Evolutionary conservation across 2,888 invertebrate species (phyloP).

Genomic region (Loripinus fragilis): DNA sequence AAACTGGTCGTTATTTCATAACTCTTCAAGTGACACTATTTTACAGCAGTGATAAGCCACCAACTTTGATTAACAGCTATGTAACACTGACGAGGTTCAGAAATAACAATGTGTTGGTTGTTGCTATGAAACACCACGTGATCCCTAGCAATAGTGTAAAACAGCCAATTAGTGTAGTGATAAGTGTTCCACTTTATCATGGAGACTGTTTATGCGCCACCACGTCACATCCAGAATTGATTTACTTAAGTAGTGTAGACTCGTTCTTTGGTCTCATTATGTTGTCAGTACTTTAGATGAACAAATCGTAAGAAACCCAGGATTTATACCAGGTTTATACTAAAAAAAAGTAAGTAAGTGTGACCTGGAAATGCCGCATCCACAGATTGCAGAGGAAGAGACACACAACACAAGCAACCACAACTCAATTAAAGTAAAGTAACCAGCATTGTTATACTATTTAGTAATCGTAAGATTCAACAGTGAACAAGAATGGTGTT

Average conservation of each 20-base stretch:
- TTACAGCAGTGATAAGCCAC: background rate
- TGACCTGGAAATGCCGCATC: too few species aligned
- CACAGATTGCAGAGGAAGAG: too few species aligned
- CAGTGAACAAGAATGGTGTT: too few species aligned
- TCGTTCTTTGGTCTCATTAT: conserved; percentile 1
- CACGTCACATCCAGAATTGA: background rate
- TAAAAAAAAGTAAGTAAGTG: too few species aligned
- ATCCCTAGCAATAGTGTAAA: background rate
- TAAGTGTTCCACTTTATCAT: background rate
- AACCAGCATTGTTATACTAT: too few species aligned
- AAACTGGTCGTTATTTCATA: background rate
- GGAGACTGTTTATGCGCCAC: background rate
- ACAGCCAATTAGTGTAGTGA: background rate
- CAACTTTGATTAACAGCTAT: background rate
- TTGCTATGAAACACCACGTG: background rate
- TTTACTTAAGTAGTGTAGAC: background rate
- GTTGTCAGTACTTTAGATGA: too few species aligned
- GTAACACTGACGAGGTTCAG: background rate
- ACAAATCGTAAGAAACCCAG: too few species aligned
- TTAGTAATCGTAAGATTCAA: too few species aligned
- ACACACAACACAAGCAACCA: too few species aligned
- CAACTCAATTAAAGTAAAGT: too few species aligned
- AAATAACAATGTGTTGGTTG: background rate
- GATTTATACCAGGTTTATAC: too few species aligned
- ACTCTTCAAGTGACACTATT: background rate